phyloP scores from a whole-genome alignment of 1,140 invertebrate genomes.

The Leptinotarsa texana region DNA sequence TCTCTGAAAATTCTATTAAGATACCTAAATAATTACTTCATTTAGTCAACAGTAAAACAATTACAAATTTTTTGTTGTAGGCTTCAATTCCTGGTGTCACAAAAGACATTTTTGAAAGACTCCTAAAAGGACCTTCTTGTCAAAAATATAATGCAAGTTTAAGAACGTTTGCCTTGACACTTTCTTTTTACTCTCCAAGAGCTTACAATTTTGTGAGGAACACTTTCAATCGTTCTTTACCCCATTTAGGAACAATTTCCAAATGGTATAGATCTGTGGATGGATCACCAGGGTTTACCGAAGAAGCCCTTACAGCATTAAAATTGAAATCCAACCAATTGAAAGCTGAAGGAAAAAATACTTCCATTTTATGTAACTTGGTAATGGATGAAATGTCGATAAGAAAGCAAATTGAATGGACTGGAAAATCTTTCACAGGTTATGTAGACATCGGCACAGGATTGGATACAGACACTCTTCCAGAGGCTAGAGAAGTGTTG shows the following conservation, averaged over 20 bases:
- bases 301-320: conserved; percentile 50
- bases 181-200: conserved; percentile 54
- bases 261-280: conserved; percentile 53
- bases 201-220: conserved; percentile 54
- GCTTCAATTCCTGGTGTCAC: conserved; percentile 9
- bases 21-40: background rate
- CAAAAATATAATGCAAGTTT: conserved; percentile 30
- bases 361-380: conserved; percentile 34
- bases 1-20: background rate
- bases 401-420: conserved; percentile 35
- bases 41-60: background rate
- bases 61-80: conserved; percentile 13
- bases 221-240: conserved; percentile 51
- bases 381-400: conserved; percentile 43
- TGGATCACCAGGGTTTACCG: conserved; percentile 52
- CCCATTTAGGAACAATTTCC: conserved; percentile 51
- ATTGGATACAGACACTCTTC: conserved; percentile 33
- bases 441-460: conserved; percentile 46
- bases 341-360: background rate
- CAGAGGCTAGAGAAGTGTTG: conserved; percentile 46
- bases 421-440: conserved; percentile 39
- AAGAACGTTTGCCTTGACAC: conserved; percentile 48
- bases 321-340: conserved; percentile 34
- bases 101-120: conserved; percentile 14
- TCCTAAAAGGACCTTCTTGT: conserved; percentile 22